Evolutionary conservation across 2,797 vertebrate genomes (phyloP).

Genomic region (Crax fasciolata): DNA sequence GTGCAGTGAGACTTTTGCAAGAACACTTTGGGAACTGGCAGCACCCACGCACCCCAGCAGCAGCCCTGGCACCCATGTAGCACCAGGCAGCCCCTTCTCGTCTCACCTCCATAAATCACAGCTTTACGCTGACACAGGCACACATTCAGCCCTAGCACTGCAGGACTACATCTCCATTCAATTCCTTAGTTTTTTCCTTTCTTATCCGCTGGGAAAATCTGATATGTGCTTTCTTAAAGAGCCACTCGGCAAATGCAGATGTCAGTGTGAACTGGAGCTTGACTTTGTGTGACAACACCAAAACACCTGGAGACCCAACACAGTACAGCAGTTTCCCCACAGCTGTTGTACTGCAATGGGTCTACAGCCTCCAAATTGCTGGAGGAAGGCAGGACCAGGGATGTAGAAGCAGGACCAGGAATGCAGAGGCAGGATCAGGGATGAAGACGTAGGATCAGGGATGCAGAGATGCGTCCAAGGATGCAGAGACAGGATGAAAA

Average conservation of each 20-base stretch:
- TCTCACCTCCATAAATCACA: not conserved
- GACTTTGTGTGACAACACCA: fast-evolving
- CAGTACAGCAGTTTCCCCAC: not conserved
- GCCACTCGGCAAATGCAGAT: fast-evolving
- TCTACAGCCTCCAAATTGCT: not conserved
- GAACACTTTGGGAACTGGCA: not conserved
- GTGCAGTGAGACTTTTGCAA: not conserved
- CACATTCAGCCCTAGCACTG: not conserved
- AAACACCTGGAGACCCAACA: not conserved
- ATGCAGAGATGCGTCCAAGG: too few relatives aligned
- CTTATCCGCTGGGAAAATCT: not conserved
- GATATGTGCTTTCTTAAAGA: not conserved
- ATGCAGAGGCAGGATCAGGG: too few relatives aligned
- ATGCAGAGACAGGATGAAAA: fast-evolving
- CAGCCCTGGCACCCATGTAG: not conserved
- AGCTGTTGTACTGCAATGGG: not conserved
- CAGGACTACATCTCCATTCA: not conserved
- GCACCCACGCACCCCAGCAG: not conserved
- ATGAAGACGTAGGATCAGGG: fast-evolving
- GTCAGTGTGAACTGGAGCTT: fast-evolving
- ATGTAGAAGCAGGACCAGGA: fast-evolving
- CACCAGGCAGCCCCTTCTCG: not conserved
- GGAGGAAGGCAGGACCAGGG: not conserved
- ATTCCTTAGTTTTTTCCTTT: not conserved
- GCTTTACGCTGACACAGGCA: not conserved